These are phyloP conservation scores for Chironomus tepperi DNA, from an alignment of 1,140 invertebrate genomes.

Conservation along the genomic window DNA sequence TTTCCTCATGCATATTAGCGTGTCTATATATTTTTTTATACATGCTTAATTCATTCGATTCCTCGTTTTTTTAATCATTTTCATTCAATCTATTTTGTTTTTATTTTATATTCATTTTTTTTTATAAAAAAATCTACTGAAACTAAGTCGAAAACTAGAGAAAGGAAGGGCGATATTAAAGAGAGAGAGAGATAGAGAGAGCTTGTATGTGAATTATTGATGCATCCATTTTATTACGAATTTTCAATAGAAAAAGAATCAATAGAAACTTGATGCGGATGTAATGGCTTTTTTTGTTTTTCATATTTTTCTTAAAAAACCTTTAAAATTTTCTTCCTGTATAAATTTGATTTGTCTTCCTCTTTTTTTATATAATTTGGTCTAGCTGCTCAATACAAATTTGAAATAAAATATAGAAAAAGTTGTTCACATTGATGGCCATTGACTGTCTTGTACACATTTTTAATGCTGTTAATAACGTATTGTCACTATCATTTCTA, in stretches of 20 bases:
- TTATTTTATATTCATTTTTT: neutral
- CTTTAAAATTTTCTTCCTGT: neutral
- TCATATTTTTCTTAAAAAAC: conserved; percentile 1
- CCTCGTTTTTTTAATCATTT: neutral
- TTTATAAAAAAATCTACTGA: too few relatives aligned
- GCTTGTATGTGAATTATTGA: too few relatives aligned
- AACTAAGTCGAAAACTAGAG: too few relatives aligned
- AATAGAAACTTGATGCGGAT: neutral
- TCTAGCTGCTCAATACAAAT: neutral
- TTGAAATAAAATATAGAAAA: neutral
- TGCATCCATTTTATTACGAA: too few relatives aligned
- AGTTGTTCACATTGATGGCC: too few relatives aligned
- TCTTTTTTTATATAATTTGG: conserved; percentile 4
- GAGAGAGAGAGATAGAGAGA: too few relatives aligned
- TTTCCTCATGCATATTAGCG: neutral
- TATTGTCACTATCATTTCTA: neutral
- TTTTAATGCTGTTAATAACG: neutral
- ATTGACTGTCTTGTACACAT: too few relatives aligned
- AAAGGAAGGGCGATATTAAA: too few relatives aligned
- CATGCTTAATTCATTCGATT: neutral
- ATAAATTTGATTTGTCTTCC: conserved; percentile 13
- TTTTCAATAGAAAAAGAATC: neutral
- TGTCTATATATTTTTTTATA: neutral
- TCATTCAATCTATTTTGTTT: neutral
- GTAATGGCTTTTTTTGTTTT: neutral